phyloP scores from a whole-genome alignment of 2,797 vertebrate genomes.

The Aviceda leuphotes region DNA sequence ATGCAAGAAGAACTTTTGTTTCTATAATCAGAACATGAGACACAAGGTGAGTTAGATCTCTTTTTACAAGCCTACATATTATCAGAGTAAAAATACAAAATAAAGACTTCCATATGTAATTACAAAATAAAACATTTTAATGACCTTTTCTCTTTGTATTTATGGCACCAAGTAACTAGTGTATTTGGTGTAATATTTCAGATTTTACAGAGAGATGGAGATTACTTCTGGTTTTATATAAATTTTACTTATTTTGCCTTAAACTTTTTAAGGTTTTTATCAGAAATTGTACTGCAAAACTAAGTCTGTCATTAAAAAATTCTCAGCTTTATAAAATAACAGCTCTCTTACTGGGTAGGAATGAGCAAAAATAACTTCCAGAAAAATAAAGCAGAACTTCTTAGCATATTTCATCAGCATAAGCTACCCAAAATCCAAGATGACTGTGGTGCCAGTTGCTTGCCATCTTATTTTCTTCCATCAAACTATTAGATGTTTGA shows the following conservation, averaged over 20 bases:
- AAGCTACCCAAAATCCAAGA: neutral
- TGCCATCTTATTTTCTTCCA: neutral
- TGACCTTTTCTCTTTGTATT: neutral
- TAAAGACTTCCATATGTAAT: neutral
- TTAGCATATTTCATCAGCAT: neutral
- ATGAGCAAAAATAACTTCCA: neutral
- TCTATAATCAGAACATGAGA: neutral
- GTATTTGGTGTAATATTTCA: neutral
- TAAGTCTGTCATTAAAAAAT: neutral
- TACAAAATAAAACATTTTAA: neutral
- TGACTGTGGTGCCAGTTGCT: neutral
- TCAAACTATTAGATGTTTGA: neutral
- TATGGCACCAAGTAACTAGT: neutral
- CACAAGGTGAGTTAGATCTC: neutral
- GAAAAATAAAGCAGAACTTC: neutral
- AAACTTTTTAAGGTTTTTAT: neutral
- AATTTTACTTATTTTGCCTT: neutral
- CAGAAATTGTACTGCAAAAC: neutral
- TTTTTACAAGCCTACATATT: neutral
- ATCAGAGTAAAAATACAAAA: neutral
- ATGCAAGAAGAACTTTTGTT: neutral
- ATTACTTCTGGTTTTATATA: neutral
- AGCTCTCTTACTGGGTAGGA: neutral
- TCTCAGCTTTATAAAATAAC: neutral
- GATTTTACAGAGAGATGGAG: neutral